Evolutionary conservation across 2,113 vertebrate species (phyloP), one percentile per base, ranked within the genome.

Genomic region (Amblyornis subalaris): DNA sequence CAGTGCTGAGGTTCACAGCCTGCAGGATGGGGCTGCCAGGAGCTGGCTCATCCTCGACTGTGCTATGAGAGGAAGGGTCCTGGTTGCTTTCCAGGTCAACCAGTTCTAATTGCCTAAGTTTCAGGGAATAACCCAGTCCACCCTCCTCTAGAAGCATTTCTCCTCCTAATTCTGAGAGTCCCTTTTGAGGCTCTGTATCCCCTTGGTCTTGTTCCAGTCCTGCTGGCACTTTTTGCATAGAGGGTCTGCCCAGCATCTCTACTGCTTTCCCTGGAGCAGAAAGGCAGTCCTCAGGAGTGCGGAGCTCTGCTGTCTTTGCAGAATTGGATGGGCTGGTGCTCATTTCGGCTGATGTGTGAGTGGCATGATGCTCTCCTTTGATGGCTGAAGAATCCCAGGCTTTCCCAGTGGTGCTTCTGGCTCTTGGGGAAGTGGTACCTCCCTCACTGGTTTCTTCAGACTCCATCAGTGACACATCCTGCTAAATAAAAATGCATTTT

Each of bases 381-480:
- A 40, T 22, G 12, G 89, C 53, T 53, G 51, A 14, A 64, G 94
- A 76, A 72, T 67, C 44, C 12, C 42, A 73, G 8, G 58, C 42
- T 94, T 87, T 69, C 9, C 21, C 76, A 24, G 24, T 42, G 12
- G 67, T 1, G 1, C 69, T 89, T 75, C 70, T 80, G 72, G 62
- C 75, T 93, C 79, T 78, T 70, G 25, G 38, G 23, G 72, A 57
- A 51, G 66, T 28, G 33, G 33, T 45, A 29, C 62, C 85, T 95
- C 88, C 80, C 26, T 57, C 87, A 6, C n/a, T 88, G 13, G 84
- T 81, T 88, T 96, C 92, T 85, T 96, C 96, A 83, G 97, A 92
- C 80, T 97, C 97, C 97, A 98, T 98, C 82, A 95, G 94, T 87
- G 74, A 84, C 42, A 81, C 93, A 93, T 96, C 88, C 97, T 98